Evolutionary conservation across 2,888 invertebrate genomes (phyloP).

Genomic region (Hemaris fuciformis): DNA sequence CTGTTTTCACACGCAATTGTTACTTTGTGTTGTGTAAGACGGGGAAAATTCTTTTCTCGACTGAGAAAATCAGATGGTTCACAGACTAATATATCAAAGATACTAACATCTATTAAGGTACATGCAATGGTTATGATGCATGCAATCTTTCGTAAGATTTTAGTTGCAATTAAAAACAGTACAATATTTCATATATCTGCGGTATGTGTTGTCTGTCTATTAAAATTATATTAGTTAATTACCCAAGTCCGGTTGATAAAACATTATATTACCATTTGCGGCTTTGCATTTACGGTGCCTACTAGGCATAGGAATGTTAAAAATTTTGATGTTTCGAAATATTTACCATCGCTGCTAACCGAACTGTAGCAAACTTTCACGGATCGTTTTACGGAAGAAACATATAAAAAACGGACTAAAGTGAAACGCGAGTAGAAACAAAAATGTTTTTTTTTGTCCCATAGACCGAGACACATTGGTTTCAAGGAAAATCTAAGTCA

Average conservation of each 20-base stretch:
- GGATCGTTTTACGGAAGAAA: no score
- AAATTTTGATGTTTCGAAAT: not conserved
- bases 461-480: no score
- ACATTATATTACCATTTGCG: conserved; percentile 16
- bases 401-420: no score
- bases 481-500: no score
- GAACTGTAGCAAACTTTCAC: no score
- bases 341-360: not conserved
- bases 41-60: conserved; percentile 22
- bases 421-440: no score
- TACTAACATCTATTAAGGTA: not conserved
- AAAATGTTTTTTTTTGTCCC: no score
- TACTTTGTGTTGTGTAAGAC: conserved; percentile 44
- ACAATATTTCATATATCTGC: not conserved
- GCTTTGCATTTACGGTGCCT: not conserved
- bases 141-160: not conserved
- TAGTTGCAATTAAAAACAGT: not conserved
- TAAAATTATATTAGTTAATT: not conserved
- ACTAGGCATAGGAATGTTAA: not conserved
- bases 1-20: conserved; percentile 64
- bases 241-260: not conserved
- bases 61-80: conserved; percentile 12
- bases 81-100: not conserved
- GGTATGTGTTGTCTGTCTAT: not conserved
- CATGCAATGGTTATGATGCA: not conserved